phyloP scores from a whole-genome alignment of 1,140 invertebrate species.

The Bombus picipes region DNA sequence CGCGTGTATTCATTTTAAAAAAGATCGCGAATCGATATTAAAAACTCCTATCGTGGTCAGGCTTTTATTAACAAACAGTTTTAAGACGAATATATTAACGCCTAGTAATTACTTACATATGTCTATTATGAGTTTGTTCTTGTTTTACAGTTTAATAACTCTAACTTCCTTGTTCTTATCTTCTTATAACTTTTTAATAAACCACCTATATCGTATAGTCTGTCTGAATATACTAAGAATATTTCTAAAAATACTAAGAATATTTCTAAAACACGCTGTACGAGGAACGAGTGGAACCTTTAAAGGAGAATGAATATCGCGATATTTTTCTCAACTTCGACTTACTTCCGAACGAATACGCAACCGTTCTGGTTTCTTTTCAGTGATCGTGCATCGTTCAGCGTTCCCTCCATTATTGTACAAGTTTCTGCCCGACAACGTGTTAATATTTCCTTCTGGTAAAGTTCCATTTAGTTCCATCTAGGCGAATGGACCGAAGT shows the following conservation, averaged over 20 bases:
- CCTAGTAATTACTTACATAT: no score
- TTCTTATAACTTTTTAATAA: no score
- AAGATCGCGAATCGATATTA: not conserved
- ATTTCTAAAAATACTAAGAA: no score
- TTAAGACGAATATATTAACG: not conserved
- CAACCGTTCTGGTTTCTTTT: not conserved
- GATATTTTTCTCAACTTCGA: not conserved
- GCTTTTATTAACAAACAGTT: no score
- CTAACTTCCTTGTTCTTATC: not conserved
- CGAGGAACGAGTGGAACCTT: not conserved
- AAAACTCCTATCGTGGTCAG: no score
- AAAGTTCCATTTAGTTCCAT: not conserved
- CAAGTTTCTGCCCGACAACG: not conserved
- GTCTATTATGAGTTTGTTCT: not conserved
- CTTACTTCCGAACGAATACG: not conserved
- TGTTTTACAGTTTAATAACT: not conserved
- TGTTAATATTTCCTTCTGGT: slow-evolving; percentile 15
- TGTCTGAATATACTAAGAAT: no score
- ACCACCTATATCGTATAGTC: no score
- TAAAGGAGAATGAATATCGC: not conserved
- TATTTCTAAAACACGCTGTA: not conserved
- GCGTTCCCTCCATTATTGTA: not conserved
- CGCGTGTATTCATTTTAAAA: not conserved
- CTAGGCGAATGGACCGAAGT: not conserved
- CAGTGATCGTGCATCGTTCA: not conserved